A percentile compares a stretch with the other conserved stretches of the same genome.
These are phyloP conservation scores for Chrysodeixis includens DNA, from an alignment of 2,888 invertebrate species.

Conservation along the genomic window DNA sequence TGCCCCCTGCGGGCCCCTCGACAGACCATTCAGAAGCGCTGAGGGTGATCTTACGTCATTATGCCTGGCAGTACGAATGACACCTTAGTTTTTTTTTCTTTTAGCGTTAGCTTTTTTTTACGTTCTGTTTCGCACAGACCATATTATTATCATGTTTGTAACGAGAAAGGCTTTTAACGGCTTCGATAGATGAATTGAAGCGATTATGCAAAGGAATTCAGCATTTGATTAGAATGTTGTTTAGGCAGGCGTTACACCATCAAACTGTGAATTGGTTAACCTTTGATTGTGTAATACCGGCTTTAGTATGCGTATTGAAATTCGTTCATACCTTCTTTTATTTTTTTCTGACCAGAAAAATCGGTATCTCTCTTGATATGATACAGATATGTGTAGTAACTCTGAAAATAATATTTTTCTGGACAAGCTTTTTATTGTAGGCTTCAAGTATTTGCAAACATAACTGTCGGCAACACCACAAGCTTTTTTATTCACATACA, in stretches of 20 bases:
- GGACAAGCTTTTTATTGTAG: conserved; percentile 25
- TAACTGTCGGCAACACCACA: neutral
- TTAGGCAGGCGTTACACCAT: conserved; percentile 57
- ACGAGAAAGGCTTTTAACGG: conserved; percentile 69
- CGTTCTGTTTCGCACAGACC: conserved; percentile 79
- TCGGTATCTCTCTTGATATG: neutral
- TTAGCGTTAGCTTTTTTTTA: conserved; percentile 82
- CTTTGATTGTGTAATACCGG: conserved; percentile 55
- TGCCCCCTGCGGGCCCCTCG: conserved; percentile 80
- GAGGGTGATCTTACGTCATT: conserved; percentile 87
- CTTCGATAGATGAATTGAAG: conserved; percentile 63
- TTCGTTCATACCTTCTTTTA: conserved; percentile 42
- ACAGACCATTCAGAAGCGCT: conserved; percentile 73
- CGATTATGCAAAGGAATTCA: conserved; percentile 84
- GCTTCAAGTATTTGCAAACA: conserved; percentile 37
- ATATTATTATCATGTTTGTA: conserved; percentile 66
- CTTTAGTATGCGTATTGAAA: conserved; percentile 37
- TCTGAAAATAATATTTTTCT: conserved; percentile 26
- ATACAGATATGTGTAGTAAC: neutral
- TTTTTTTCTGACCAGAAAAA: conserved; percentile 25
- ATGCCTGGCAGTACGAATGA: conserved; percentile 89
- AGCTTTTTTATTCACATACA: too few species aligned
- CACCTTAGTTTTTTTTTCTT: conserved; percentile 85
- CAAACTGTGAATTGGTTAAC: conserved; percentile 37
- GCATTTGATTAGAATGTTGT: conserved; percentile 80